Base-by-base conservation (phyloP, 1,140 invertebrate genomes). In the Aphaenogaster floridana region DNA sequence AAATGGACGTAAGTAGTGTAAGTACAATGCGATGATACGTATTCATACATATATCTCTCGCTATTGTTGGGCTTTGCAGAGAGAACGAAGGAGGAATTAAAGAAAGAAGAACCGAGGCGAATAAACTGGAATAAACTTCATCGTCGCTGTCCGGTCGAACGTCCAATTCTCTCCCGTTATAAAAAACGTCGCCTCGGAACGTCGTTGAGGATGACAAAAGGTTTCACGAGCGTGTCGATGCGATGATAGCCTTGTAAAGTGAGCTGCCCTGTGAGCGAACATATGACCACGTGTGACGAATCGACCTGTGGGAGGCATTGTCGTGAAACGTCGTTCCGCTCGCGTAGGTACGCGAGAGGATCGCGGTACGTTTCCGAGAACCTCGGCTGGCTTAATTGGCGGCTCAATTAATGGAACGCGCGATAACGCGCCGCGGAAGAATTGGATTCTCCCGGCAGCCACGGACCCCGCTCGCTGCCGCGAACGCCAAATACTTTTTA, bases 221-320 rank as follows among this genome's bases (percentile, higher is more conserved):
- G 15, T 8, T 71, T 52, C 7, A 50, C 28, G 39, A 42, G 11
- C n/a, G 36, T 59, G 28, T 34, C 17, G 39, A 42, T 28, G 5
- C 3, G 21, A 17, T 28, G 28, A 52, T 21, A 34, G 42, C 11
- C 71, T 74, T 15, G 4, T 28, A 28, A 28, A 28, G 28, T 78
- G 76, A 63, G 59, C 21, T n/a, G 52, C 48, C 21, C n/a, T 57
- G n/a, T 34, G 78, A 71, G 17, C 15, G 11, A n/a, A 17, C 69
- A 9, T 74, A 48, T 71, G 64, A 68, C 39, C 39, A 68, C 69
- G 21, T 74, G 28, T 71, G 69, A 83, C 68, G 13, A 59, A 74
- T 71, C 69, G 17, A 61, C 39, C 21, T 34, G 28, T 17, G 7
- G 11, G 15, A 39, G 7, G 63, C 63, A 66, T 66, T 66, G 63